Percentiles rank a stretch among this genome's conserved stretches.
phyloP scores from a whole-genome alignment of 2,888 invertebrate species.

The Congeria kusceri region DNA sequence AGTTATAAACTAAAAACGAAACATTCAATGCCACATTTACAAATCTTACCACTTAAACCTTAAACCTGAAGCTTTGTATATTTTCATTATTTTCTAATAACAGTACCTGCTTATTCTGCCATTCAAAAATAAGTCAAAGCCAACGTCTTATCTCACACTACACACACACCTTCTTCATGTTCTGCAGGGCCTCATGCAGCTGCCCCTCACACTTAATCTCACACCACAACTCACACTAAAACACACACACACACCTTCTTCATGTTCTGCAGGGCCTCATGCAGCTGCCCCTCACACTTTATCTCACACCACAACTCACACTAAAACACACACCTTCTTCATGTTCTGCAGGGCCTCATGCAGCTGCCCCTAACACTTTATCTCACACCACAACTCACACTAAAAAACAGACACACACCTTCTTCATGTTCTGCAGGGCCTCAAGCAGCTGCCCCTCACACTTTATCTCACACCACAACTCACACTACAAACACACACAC shows the following conservation, averaged over 20 bases:
- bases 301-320: conserved; percentile 25
- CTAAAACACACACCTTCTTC: conserved; percentile 46
- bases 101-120: no score
- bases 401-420: not conserved
- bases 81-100: no score
- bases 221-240: conserved; percentile 17
- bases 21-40: no score
- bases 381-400: not conserved
- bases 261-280: conserved; percentile 60
- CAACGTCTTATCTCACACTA: no score
- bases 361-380: conserved; percentile 61
- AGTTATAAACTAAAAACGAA: no score
- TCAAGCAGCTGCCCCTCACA: not conserved
- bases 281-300: conserved; percentile 67
- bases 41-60: no score
- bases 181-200: conserved; percentile 49
- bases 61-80: no score
- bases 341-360: conserved; percentile 57
- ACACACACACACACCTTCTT: conserved; percentile 53
- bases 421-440: conserved; percentile 6
- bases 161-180: not conserved
- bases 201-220: conserved; percentile 64
- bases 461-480: not conserved
- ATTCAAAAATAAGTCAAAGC: no score
- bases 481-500: not conserved